Base-by-base conservation (phyloP, 2,888 invertebrate species). In the Phlogophora meticulosa region DNA sequence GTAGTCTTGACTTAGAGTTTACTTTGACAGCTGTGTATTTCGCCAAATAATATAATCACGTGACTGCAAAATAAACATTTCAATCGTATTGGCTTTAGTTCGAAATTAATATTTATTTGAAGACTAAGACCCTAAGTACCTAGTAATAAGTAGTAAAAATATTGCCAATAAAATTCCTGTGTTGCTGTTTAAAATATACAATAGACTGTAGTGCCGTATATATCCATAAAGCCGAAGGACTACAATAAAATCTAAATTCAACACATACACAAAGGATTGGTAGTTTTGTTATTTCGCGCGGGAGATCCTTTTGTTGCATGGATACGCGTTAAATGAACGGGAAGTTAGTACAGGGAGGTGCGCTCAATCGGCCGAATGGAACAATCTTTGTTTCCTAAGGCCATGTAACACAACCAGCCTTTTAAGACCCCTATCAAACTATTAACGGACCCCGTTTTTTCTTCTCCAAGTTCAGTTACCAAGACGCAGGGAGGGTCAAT, bases 271-370 rank as follows among this genome's bases (percentile, higher is more conserved):
- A 89, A 85, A 87, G 88, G 87, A 92, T 93, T 90, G 91, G 88
- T 94, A 94, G 93, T 94, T 94, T 93, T 93, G 94, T 94, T 95
- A 94, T 94, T 95, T 94, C 94, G 88, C 94, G 92, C 93, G 92
- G 87, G 90, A 91, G 89, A 90, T 91, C 89, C 92, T 93, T 92
- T 95, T 95, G 94, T 95, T 94, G 95, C 93, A 87, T 90, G 92
- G 90, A 93, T 94, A 90, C 93, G 90, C 91, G 94, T 94, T 94
- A 94, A 95, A 95, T 95, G 95, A 94, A 88, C 88, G 89, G 93
- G 95, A 95, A 95, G 95, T 95, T 95, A 96, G 90, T 92, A 89
- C 88, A 84, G 92, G 92, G 93, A 92, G 92, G 88, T 92, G 88
- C 87, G 92, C 86, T 92, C 94, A 93, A 94, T 94, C 94, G 94